A percentile compares a stretch with the other conserved stretches of the same genome.
Conservation (phyloP, 2,113 vertebrate species). For the Burhinus oedicnemus region DNA sequence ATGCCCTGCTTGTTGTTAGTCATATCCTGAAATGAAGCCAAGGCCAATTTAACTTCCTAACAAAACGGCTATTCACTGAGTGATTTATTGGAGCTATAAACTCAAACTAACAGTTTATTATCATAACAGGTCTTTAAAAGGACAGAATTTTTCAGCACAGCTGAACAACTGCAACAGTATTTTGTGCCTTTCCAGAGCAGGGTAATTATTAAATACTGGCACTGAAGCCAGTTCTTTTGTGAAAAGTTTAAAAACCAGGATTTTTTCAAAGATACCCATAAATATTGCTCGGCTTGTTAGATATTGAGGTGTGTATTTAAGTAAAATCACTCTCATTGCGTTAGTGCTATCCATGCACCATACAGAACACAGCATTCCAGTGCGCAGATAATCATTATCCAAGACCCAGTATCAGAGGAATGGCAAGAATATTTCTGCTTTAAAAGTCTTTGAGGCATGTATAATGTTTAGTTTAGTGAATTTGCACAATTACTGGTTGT, state of each 20-base stretch:
- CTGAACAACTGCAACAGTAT: slow-evolving; percentile 62
- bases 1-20: slow-evolving; percentile 62
- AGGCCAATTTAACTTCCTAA: slow-evolving; percentile 64
- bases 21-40: slow-evolving; percentile 68
- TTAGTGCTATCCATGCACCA: neutral
- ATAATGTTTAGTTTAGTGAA: neutral
- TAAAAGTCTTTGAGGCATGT: neutral
- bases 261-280: neutral
- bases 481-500: neutral
- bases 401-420: neutral
- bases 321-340: neutral
- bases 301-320: neutral
- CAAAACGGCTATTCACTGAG: slow-evolving; percentile 66
- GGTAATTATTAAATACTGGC: slow-evolving; percentile 17
- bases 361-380: neutral
- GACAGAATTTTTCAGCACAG: slow-evolving; percentile 49
- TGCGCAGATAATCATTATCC: neutral
- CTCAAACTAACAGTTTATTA: slow-evolving; percentile 71
- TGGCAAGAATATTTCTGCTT: neutral
- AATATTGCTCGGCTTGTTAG: neutral
- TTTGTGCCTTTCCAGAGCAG: slow-evolving; percentile 46
- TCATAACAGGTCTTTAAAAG: slow-evolving; percentile 66
- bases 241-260: neutral
- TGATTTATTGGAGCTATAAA: slow-evolving; percentile 71
- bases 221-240: slow-evolving; percentile 38